Evolutionary conservation across 2,113 vertebrate genomes (phyloP).

Genomic region (Ceratotherium simum): DNA sequence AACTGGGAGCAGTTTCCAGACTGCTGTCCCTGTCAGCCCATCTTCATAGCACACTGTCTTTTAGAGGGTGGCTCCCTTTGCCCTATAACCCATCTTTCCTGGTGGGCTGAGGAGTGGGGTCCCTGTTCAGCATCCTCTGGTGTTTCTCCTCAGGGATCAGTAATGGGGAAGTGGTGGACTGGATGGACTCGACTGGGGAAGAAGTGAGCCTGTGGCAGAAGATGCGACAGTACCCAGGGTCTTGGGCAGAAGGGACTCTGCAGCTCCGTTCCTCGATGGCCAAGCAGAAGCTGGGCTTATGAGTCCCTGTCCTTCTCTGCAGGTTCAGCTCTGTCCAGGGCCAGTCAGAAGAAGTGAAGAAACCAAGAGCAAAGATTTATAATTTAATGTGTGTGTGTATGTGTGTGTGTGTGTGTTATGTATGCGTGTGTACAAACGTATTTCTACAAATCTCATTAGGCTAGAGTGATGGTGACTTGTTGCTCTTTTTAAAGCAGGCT

Average conservation of each 20-base stretch:
- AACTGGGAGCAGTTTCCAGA: neutral
- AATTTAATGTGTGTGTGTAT: conserved; percentile 52
- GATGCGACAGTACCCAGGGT: conserved; percentile 97
- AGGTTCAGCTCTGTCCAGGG: neutral
- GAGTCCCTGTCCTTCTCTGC: neutral
- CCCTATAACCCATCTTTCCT: neutral
- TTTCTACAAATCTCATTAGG: conserved; percentile 53
- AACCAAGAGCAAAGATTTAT: conserved; percentile 39
- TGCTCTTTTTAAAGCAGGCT: conserved; percentile 68
- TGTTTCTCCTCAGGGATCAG: conserved; percentile 87
- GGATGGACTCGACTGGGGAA: conserved; percentile 95
- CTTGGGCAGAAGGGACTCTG: conserved; percentile 97
- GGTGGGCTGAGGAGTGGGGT: neutral
- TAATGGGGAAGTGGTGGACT: conserved; percentile 90
- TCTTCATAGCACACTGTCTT: neutral
- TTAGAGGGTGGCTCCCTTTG: neutral
- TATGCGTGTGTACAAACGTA: conserved; percentile 42
- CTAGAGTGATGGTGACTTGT: conserved; percentile 69
- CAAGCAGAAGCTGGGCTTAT: conserved; percentile 87
- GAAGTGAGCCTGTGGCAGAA: conserved; percentile 97
- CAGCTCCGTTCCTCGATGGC: conserved; percentile 94
- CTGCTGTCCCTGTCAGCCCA: too few relatives aligned
- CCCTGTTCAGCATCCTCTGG: conserved; percentile 60
- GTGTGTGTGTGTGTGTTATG: conserved; percentile 22
- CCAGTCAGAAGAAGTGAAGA: neutral